These are phyloP conservation scores for Gyrodactylus salaris DNA, from an alignment of 1,140 invertebrate species.

Conservation along the genomic window DNA sequence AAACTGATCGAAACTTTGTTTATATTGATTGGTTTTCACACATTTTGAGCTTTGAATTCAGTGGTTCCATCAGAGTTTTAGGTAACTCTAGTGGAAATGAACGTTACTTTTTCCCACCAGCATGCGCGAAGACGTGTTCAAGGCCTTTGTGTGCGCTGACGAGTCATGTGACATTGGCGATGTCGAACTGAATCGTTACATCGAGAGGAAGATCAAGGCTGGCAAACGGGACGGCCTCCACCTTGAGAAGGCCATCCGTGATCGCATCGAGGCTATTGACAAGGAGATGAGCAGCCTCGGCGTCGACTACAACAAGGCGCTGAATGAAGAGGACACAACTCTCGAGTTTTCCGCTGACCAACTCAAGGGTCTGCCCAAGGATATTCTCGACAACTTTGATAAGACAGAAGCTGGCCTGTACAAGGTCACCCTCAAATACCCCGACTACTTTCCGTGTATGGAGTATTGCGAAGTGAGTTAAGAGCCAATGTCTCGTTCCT, in stretches of 20 bases:
- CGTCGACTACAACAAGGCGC: conserved; percentile 24
- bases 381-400: conserved; percentile 21
- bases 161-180: conserved; percentile 14
- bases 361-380: conserved; percentile 20
- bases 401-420: conserved; percentile 21
- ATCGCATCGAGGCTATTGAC: conserved; percentile 22
- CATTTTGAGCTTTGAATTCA: no score
- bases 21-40: no score
- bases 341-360: conserved; percentile 22
- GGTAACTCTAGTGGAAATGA: no score
- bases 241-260: conserved; percentile 18
- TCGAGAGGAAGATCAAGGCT: conserved; percentile 21
- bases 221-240: conserved; percentile 25
- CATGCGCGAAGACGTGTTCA: conserved; percentile 26
- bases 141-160: conserved; percentile 18
- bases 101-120: conserved; percentile 13
- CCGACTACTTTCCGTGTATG: conserved; percentile 25
- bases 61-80: no score
- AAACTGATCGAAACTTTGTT: no score
- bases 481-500: no score
- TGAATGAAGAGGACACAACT: conserved; percentile 24
- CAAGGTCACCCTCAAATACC: conserved; percentile 24
- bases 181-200: conserved; percentile 17
- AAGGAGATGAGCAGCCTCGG: conserved; percentile 22
- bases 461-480: conserved; percentile 22